phyloP scores from a whole-genome alignment of 2,888 invertebrate genomes.

The Diaphora mendica region DNA sequence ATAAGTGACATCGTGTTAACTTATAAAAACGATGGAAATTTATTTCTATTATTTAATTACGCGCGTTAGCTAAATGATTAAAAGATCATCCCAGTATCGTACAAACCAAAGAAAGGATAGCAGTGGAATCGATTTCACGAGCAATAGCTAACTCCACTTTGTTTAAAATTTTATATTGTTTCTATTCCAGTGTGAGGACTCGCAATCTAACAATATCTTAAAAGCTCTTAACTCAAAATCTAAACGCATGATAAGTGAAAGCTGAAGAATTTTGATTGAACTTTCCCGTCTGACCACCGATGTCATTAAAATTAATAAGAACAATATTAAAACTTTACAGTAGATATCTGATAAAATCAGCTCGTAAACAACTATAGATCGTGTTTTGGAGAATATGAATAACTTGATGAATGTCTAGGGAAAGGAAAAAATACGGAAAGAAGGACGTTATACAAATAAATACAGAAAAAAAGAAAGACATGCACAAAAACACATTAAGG shows the following conservation, averaged over 20 bases:
- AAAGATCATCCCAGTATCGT: too few species aligned
- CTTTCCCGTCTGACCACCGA: conserved; percentile 40
- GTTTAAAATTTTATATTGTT: background rate
- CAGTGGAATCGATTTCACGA: too few species aligned
- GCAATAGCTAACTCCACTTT: background rate
- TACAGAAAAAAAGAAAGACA: too few species aligned
- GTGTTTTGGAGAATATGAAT: background rate
- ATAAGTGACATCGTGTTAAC: too few species aligned
- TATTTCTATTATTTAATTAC: too few species aligned
- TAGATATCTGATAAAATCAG: conserved; percentile 36
- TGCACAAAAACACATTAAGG: too few species aligned
- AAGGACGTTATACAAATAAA: too few species aligned
- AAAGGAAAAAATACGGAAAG: too few species aligned
- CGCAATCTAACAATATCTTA: background rate
- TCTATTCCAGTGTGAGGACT: background rate
- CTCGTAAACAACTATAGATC: background rate
- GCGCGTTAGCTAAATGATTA: too few species aligned
- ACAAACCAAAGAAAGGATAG: too few species aligned
- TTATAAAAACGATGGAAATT: too few species aligned
- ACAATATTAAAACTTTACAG: conserved; percentile 37
- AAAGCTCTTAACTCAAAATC: background rate
- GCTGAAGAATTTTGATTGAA: conserved; percentile 42
- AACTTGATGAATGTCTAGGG: background rate
- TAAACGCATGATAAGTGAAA: conserved; percentile 38
- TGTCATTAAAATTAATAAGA: conserved; percentile 48